Conservation (phyloP, 2,888 invertebrate species). For the Zele albiditarsus region DNA sequence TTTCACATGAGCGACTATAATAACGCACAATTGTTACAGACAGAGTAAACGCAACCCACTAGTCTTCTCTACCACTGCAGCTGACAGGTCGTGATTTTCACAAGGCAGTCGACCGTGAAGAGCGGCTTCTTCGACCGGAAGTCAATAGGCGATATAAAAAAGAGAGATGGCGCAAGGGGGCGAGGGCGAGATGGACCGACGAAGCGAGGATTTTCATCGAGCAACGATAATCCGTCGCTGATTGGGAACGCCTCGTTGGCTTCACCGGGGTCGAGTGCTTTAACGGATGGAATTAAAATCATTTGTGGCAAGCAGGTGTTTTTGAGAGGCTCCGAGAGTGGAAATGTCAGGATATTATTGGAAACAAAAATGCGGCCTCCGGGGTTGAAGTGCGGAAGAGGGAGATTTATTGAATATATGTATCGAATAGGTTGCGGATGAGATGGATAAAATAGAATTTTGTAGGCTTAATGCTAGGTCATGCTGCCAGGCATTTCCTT, state of each 20-base stretch:
- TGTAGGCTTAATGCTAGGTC: slow-evolving; percentile 17
- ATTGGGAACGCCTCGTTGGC: slow-evolving; percentile 45
- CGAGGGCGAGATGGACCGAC: neutral
- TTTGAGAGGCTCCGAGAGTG: slow-evolving; percentile 25
- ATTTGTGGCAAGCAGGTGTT: slow-evolving; percentile 36
- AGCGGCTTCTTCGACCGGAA: slow-evolving; percentile 41
- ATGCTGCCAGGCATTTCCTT: slow-evolving; percentile 32
- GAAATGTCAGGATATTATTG: slow-evolving; percentile 31
- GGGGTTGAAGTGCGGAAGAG: neutral
- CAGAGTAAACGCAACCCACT: slow-evolving; percentile 18
- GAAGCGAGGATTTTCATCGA: slow-evolving; percentile 35
- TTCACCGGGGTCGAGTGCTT: slow-evolving; percentile 26
- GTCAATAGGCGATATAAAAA: slow-evolving; percentile 40
- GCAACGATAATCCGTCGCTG: slow-evolving; percentile 42
- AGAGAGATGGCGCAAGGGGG: slow-evolving; percentile 27
- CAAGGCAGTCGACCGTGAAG: slow-evolving; percentile 33
- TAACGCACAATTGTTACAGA: slow-evolving; percentile 27
- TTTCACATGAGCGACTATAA: slow-evolving; percentile 20
- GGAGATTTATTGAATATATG: neutral
- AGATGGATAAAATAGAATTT: neutral
- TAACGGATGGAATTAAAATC: slow-evolving; percentile 38
- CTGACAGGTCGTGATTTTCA: slow-evolving; percentile 43
- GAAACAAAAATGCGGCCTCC: slow-evolving; percentile 27
- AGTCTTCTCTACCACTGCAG: slow-evolving; percentile 28
- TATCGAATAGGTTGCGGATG: neutral